These are phyloP conservation scores for Corvus hawaiiensis DNA, from an alignment of 2,113 vertebrate species.

Conservation along the genomic window DNA sequence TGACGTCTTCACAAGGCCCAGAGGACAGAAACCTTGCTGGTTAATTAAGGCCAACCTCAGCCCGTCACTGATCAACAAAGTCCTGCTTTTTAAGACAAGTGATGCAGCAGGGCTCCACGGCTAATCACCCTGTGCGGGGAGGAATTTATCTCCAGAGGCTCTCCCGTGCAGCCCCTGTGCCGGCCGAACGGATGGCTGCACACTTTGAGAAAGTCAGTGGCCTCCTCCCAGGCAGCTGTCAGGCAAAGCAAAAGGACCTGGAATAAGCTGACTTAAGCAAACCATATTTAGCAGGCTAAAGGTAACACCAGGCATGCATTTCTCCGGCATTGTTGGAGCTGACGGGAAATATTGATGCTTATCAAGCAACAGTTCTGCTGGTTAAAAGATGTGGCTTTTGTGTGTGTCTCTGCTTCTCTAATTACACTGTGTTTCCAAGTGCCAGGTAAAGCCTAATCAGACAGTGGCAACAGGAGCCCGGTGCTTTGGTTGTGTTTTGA, in stretches of 20 bases:
- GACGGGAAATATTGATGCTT: conserved; percentile 42
- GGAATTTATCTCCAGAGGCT: conserved; percentile 72
- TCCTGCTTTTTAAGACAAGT: conserved; percentile 44
- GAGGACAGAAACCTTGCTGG: not conserved
- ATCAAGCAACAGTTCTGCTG: conserved; percentile 7
- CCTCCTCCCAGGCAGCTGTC: conserved; percentile 75
- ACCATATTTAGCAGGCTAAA: conserved; percentile 66
- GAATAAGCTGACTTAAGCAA: conserved; percentile 75
- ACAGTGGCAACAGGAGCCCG: not conserved
- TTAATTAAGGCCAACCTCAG: conserved; percentile 48
- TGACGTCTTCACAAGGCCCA: conserved; percentile 17
- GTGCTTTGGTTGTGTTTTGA: not conserved
- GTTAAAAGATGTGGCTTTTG: not conserved
- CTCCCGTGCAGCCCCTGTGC: conserved; percentile 53
- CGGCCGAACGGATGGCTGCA: conserved; percentile 70
- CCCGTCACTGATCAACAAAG: conserved; percentile 12
- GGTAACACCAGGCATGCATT: not conserved
- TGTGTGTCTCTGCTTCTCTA: not conserved
- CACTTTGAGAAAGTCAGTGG: conserved; percentile 67
- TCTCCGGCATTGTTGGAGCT: not conserved
- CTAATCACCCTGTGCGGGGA: conserved; percentile 56
- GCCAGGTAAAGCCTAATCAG: not conserved
- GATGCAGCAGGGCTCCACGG: not conserved
- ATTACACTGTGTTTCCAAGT: not conserved
- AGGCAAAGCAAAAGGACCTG: conserved; percentile 63